Base-by-base conservation (phyloP, 2,888 invertebrate species). In the Fissipunctia ypsillon region DNA sequence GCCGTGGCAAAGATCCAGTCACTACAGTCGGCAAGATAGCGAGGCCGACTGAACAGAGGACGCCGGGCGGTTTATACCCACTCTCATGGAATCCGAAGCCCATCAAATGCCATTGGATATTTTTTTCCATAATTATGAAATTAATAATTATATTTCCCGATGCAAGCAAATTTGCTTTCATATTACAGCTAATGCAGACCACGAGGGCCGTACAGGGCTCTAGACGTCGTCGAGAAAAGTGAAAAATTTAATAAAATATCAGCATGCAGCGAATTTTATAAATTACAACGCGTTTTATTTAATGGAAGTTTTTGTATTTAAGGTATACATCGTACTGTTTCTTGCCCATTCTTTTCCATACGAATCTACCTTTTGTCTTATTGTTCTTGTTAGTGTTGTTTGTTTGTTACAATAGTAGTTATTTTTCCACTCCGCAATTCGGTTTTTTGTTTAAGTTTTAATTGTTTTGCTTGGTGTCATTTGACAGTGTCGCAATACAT, bases 201-300 rank as follows among this genome's bases (percentile, higher is more conserved):
- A 45, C 25, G 14, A 77, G 50, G 50, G 50, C 76, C 14, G 38
- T 25, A 14, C 31, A 45, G 57, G 45, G 77, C 52, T 38, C 45
- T 64, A 48, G 45, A 65, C 63, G 52, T 45, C 31, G 64, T 45
- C 31, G 64, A 31, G n/a, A 57, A 76, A 43, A 68, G 35, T 50
- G 22, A 63, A 57, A 68, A 69, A 48, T 45, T 63, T 4, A 68
- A 76, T 68, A 35, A 61, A 61, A 31, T 67, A 43, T 57, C 56
- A 54, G 22, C 22, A 16, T 38, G 16, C 43, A 10, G n/a, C 22
- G 25, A 45, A 25, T 59, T 61, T 31, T 22, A 48, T 12, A 50
- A 65, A 59, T 65, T 65, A 41, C 31, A 60, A 41, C 5, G n/a
- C n/a, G 9, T 54, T 74, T 73, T 48, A 60, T 60, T 54, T 54